Conservation (phyloP, 2,797 vertebrate genomes). For the Monodelphis domestica region DNA sequence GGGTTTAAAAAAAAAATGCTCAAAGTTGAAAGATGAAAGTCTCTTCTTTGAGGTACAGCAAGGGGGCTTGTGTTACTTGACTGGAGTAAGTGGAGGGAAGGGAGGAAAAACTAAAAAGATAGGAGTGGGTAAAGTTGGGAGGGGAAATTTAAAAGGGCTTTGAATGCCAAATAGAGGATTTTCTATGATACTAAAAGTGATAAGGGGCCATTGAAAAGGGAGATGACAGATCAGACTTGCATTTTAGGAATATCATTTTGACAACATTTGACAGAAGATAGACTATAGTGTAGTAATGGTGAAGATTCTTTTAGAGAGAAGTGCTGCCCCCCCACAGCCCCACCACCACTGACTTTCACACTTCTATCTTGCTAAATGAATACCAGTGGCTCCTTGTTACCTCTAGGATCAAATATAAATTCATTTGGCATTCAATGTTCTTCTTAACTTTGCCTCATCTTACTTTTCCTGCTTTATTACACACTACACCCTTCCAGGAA, state of each 20-base stretch:
- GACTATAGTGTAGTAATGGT: no score
- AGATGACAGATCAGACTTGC: no score
- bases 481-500: conserved; percentile 3
- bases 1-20: no score
- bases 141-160: no score
- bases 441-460: conserved; percentile 16
- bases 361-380: conserved; percentile 4
- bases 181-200: not conserved
- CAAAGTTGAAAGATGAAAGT: not conserved
- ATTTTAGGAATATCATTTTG: no score
- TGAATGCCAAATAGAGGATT: not conserved
- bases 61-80: not conserved
- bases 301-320: no score
- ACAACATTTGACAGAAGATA: no score
- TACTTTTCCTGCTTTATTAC: conserved; percentile 1
- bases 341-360: not conserved
- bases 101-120: not conserved
- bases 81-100: not conserved
- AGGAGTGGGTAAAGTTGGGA: no score
- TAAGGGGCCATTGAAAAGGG: no score
- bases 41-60: not conserved
- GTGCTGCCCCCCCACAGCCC: no score
- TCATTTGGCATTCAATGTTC: not conserved
- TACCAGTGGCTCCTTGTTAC: no score
- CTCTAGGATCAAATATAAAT: no score